phyloP scores from a whole-genome alignment of 2,113 vertebrate species.

The Recurvirostra avosetta region DNA sequence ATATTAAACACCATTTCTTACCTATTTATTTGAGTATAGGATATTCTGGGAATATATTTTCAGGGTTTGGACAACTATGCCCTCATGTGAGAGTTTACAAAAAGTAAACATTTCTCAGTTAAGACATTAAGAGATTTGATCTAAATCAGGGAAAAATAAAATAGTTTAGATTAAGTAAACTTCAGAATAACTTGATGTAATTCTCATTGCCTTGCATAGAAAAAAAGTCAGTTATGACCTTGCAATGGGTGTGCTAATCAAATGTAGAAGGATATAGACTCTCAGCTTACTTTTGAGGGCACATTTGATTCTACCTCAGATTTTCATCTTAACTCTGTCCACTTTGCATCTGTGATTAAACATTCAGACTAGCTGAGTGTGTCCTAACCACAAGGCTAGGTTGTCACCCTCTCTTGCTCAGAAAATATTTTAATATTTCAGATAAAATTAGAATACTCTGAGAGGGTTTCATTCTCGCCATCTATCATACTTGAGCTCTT shows the following conservation, averaged over 20 bases:
- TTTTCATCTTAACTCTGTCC: background rate
- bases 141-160: background rate
- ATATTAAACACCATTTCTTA: background rate
- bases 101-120: background rate
- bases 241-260: background rate
- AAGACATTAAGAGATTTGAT: background rate
- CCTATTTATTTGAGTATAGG: background rate
- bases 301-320: background rate
- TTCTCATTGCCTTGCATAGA: background rate
- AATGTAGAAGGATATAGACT: background rate
- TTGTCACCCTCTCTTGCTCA: background rate
- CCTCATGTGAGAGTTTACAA: background rate
- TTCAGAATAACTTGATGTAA: background rate
- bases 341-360: background rate
- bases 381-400: background rate
- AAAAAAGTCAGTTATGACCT: background rate
- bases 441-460: too few relatives aligned
- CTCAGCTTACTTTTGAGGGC: background rate
- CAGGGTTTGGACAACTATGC: background rate
- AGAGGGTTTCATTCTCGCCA: too few relatives aligned
- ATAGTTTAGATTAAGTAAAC: background rate
- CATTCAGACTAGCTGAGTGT: background rate
- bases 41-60: background rate
- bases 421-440: background rate
- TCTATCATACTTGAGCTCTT: background rate